Base-by-base conservation (phyloP, 2,888 invertebrate species). In the Acanthococcus lagerstroemiae region DNA sequence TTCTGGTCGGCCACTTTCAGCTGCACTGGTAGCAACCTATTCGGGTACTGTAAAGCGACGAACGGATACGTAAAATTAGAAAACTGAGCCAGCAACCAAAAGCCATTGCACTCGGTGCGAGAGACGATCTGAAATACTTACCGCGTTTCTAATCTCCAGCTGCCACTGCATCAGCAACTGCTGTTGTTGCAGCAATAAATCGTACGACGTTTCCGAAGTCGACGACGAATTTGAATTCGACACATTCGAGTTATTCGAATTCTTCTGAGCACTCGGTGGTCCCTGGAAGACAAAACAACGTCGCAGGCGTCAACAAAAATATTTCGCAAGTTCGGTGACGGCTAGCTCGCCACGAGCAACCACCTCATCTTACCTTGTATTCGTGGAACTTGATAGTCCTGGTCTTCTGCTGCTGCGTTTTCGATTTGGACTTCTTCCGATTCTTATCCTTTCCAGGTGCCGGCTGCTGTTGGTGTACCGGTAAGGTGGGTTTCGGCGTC, bases 321-420 rank as follows among this genome's bases (percentile, higher is more conserved):
- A 37, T 30, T 30, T 30, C 37, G 12, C 6, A 30, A 30, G 12
- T 30, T 30, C 37, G 12, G 7, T 12, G 37, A 9, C 12, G 37
- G 12, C n/a, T 37, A 15, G 1, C 37, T 37, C 3, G 37, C 37
- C 12, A n/a, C 1, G n/a, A 37, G 2, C n/a, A n/a, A n/a, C n/a
- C n/a, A n/a, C n/a, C n/a, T n/a, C n/a, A n/a, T 12, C 26, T 30
- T 56, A 66, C 66, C 24, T 92, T 92, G 77, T 93, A 92, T 77
- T 96, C 96, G 77, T 96, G 95, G 78, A 96, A 96, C 79, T 96
- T 96, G 73, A 96, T 95, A 65, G 90, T 89, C 72, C 90, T 83
- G 21, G 88, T 82, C 77, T 92, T 92, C 1, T 89, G 86, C 66
- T 84, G 82, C 24, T 83, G 83, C 25, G 65, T 70, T 77, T 90